phyloP scores from a whole-genome alignment of 2,888 invertebrate species.

The Trachelus tabidus region DNA sequence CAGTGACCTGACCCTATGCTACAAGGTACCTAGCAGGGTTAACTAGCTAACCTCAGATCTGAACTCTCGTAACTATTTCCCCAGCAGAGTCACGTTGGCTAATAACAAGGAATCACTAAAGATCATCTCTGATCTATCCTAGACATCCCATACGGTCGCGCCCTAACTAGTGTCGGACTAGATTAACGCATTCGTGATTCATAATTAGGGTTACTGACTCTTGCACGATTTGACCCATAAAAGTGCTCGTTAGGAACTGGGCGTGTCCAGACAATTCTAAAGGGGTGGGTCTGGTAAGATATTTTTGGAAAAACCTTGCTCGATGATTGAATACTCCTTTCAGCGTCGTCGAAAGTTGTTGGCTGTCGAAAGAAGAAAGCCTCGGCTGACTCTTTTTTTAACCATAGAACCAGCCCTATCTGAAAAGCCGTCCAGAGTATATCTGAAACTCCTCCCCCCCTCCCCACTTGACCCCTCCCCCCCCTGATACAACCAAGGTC shows the following conservation, averaged over 20 bases:
- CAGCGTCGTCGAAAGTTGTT: too few species aligned
- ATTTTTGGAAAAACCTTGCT: too few species aligned
- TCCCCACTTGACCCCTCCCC: conserved; percentile 1
- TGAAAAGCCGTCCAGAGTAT: too few species aligned
- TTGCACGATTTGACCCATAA: too few species aligned
- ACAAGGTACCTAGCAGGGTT: neutral
- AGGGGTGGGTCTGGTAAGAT: too few species aligned
- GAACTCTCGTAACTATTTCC: neutral
- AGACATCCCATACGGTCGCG: neutral
- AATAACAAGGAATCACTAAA: neutral
- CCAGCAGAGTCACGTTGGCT: neutral
- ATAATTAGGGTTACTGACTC: neutral
- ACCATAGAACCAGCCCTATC: too few species aligned
- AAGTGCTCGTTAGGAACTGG: too few species aligned
- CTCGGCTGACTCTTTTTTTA: neutral
- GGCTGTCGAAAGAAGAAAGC: too few species aligned
- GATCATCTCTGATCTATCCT: neutral
- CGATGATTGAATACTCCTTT: too few species aligned
- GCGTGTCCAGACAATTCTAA: too few species aligned
- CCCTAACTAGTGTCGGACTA: neutral
- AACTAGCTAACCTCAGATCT: neutral
- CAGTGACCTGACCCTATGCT: neutral
- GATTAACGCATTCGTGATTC: neutral
- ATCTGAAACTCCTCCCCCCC: neutral
- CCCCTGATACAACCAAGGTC: neutral